Percentiles rank a stretch among this genome's conserved stretches.
Conservation (phyloP, 2,888 invertebrate species). For the Linhomoeus sp. region DNA sequence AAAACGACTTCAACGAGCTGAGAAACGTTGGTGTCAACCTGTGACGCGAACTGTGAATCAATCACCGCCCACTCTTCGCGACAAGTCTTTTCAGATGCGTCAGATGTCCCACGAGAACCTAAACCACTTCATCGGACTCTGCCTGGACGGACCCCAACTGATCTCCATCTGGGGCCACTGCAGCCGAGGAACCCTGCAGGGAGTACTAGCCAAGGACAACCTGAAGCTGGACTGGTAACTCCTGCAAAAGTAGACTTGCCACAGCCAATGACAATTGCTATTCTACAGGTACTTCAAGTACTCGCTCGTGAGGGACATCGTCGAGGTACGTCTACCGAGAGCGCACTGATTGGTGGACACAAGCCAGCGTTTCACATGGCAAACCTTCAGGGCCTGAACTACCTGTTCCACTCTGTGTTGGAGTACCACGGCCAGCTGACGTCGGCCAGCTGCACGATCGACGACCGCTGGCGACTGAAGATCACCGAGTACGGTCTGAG, state of each 20-base stretch:
- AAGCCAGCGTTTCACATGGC: no score
- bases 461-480: slow-evolving; percentile 1
- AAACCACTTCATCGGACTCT: slow-evolving; percentile 2
- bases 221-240: slow-evolving; percentile 4
- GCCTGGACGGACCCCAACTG: neutral
- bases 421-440: neutral
- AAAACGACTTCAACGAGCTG: no score
- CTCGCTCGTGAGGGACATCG: neutral
- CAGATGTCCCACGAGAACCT: slow-evolving; percentile 3
- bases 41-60: no score
- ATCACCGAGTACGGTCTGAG: slow-evolving; percentile 1
- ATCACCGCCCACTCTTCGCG: no score
- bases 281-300: slow-evolving; percentile 4
- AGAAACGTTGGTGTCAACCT: no score
- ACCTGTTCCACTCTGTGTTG: neutral
- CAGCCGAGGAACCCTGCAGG: neutral
- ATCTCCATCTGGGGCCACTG: slow-evolving; percentile 2
- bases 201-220: neutral
- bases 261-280: no score
- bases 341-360: no score
- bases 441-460: neutral
- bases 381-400: slow-evolving; percentile 2
- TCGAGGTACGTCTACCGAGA: no score
- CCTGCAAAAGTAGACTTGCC: neutral
- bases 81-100: neutral